These are phyloP conservation scores for Ennomos fuscantarius DNA, from an alignment of 2,888 invertebrate species.

Conservation along the genomic window DNA sequence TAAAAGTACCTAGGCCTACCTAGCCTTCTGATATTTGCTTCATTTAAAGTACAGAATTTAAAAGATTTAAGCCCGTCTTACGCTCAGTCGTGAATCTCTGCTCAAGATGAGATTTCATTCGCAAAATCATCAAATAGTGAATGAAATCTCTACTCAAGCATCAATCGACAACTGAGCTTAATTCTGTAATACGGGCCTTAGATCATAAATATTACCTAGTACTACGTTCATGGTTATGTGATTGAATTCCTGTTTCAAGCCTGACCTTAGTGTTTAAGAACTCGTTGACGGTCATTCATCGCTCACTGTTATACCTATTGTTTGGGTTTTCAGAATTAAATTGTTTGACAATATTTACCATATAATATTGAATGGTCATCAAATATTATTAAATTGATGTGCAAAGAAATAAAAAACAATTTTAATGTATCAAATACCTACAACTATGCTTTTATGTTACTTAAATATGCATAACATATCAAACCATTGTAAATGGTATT, in stretches of 20 bases:
- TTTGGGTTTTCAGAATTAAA: slow-evolving; percentile 8
- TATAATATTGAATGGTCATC: slow-evolving; percentile 8
- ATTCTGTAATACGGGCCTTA: too few species aligned
- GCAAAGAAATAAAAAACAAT: too few species aligned
- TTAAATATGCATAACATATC: too few species aligned
- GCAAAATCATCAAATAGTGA: too few species aligned
- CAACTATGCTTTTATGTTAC: too few species aligned
- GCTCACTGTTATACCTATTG: slow-evolving; percentile 1
- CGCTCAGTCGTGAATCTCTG: too few species aligned
- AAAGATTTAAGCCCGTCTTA: too few species aligned
- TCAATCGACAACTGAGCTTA: too few species aligned
- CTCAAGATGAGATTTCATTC: too few species aligned
- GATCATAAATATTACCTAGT: slow-evolving; percentile 7
- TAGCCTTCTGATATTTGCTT: background rate
- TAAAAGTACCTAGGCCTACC: background rate
- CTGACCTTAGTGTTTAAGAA: slow-evolving; percentile 22
- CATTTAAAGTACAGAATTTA: background rate
- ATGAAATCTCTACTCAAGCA: too few species aligned
- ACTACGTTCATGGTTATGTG: slow-evolving; percentile 4
- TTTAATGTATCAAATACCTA: too few species aligned
- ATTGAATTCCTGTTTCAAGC: slow-evolving; percentile 25
- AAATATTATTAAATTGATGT: slow-evolving; percentile 2
- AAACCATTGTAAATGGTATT: too few species aligned
- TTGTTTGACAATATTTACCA: background rate
- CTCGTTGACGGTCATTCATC: slow-evolving; percentile 23